Base-by-base conservation (phyloP, 2,888 invertebrate genomes). In the Hyppa rectilinea region DNA sequence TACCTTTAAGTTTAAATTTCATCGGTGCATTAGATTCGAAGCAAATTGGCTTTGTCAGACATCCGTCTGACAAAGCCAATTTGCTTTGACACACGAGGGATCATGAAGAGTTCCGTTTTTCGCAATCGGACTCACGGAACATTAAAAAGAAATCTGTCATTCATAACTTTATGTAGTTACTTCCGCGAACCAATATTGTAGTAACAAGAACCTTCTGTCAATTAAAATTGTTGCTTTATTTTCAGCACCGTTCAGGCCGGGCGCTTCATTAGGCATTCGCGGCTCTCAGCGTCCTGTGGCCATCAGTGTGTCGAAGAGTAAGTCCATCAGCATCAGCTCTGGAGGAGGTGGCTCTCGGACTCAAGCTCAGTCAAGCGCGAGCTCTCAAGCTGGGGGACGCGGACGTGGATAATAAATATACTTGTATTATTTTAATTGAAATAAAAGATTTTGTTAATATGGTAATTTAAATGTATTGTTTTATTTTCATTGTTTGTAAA, bases 241-340 rank as follows among this genome's bases (percentile, higher is more conserved):
- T 71, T 9, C 45, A 75, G 71, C 71, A 23, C 74, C 73, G 5
- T 49, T 31, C 12, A 53, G 26, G 0, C 36, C 20, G 2, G 52
- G 17, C 1, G 31, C 36, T 0, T 52, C 73, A 17, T 2, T 23
- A 4, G 78, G 56, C 1, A n/a, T 17, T 6, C 71, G 45, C 6
- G 47, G 78, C 2, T 0, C 17, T 1, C 61, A 52, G 34, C 62
- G 56, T 7, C 62, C 65, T 26, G 2, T 71, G 3, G 34, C 64
- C 10, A 77, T 91, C 4, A 91, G 89, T 58, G 87, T 90, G 31
- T 87, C 92, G 29, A 91, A 91, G 83, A 91, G 90, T n/a, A 80
- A 75, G 38, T 80, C 78, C 62, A 85, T 91, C 31, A 88, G 87
- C 59, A 88, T 90, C 34, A 85, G 85, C 36, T 67, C 81, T 4